Evolutionary conservation across 2,113 vertebrate species (phyloP).

Genomic region (Erythrolamprus reginae): DNA sequence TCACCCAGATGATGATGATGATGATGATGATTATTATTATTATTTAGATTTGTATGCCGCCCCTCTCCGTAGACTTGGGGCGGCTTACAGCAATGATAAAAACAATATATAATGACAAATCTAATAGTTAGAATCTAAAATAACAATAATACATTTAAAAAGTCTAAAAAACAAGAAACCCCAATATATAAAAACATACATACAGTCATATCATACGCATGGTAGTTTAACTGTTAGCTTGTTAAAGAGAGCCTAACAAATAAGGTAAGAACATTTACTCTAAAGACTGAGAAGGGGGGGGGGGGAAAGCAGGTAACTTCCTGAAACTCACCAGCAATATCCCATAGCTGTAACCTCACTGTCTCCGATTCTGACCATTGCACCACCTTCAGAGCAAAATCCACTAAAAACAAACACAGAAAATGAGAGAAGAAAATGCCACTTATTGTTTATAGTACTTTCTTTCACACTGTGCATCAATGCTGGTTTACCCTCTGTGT

Average conservation of each 20-base stretch:
- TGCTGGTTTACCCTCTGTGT: background rate
- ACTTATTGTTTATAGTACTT: background rate
- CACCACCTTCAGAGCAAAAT: constrained; percentile 84
- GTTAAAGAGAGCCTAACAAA: background rate
- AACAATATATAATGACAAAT: no score
- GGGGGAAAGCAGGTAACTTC: fast-evolving
- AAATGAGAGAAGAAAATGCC: background rate
- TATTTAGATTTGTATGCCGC: no score
- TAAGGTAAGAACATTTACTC: background rate
- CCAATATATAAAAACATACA: no score
- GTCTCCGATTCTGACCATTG: constrained; percentile 83
- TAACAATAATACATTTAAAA: no score
- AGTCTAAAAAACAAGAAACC: no score
- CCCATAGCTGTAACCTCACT: constrained; percentile 84
- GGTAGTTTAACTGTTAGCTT: background rate
- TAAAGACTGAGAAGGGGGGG: background rate
- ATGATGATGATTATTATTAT: no score
- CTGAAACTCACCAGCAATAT: constrained; percentile 80
- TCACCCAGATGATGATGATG: no score
- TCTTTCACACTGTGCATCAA: background rate
- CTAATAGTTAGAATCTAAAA: no score
- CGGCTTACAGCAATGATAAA: no score
- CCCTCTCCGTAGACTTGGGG: no score
- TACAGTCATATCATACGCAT: no score
- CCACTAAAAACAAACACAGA: constrained; percentile 67